Base-by-base conservation (phyloP, 2,888 invertebrate genomes). In the Drosophila gaucha region DNA sequence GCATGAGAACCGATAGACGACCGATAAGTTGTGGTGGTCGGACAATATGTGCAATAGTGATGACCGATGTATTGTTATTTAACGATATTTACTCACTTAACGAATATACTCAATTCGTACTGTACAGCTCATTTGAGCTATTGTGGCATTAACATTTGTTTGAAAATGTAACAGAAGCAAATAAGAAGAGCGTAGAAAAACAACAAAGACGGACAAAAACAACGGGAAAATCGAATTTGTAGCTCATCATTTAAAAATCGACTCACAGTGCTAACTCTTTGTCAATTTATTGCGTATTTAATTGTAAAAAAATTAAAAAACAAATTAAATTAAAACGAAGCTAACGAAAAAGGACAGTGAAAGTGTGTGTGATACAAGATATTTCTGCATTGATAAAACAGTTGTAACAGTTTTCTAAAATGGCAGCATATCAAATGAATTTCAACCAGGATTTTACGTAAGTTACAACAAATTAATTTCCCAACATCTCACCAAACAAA, bases 391-490 rank as follows among this genome's bases (percentile, higher is more conserved):
- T 55, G 44, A 59, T 49, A 62, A 63, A 64, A 46, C 62, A 82
- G 50, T 49, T 72, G 44, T 57, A 59, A 44, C 60, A 63, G 55
- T 62, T 66, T 65, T 55, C 51, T 72, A 67, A 67, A 74, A 89
- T 89, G 89, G 76, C 70, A 73, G 78, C 74, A 77, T 89, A 89
- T 72, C 86, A 82, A 73, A 88, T 89, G 71, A 89, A 86, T 72
- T 89, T 87, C 67, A 89, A 89, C 69, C 88, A 89, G 82, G 88
- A 89, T 67, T 89, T 89, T 88, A 89, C 87, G 88, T 89, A 88
- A 89, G 88, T 89, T 57, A 46, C 24, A 70, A 67, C 52, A 67
- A 68, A 70, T 64, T 65, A 22, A 39, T 9, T 43, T 16, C 33
- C 44, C 31, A 41, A 31, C 39, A 33, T 51, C 10, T 10, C 26